Percentiles rank a stretch among this genome's conserved stretches.
phyloP scores from a whole-genome alignment of 2,797 vertebrate genomes.

The Anas flavirostris region DNA sequence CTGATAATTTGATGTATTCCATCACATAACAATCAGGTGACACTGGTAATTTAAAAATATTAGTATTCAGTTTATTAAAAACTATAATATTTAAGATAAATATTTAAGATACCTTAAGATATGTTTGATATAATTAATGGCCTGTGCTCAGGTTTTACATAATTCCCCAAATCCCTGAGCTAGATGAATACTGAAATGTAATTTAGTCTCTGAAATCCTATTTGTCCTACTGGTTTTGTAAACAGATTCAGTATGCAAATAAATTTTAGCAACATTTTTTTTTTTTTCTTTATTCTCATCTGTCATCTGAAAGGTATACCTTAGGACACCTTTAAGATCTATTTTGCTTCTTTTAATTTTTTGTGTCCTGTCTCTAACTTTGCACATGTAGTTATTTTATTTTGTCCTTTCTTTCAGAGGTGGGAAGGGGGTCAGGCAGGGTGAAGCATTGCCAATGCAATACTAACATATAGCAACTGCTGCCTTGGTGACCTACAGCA shows the following conservation, averaged over 20 bases:
- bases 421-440: background rate
- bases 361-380: conserved; percentile 25
- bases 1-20: background rate
- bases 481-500: conserved; percentile 44
- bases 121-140: background rate
- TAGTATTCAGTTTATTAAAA: background rate
- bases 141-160: background rate
- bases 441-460: background rate
- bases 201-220: background rate
- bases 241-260: background rate
- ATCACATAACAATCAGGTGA: background rate
- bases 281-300: background rate
- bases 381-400: background rate
- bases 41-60: background rate
- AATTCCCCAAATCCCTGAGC: background rate
- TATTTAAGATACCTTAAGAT: background rate
- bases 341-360: background rate
- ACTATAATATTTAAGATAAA: background rate
- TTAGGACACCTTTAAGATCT: background rate
- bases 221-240: background rate
- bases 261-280: background rate
- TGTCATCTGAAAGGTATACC: background rate
- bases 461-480: conserved; percentile 39
- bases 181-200: background rate
- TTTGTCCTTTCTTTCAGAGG: background rate